phyloP scores from a whole-genome alignment of 2,888 invertebrate genomes.

The Orchesellides sinensis region DNA sequence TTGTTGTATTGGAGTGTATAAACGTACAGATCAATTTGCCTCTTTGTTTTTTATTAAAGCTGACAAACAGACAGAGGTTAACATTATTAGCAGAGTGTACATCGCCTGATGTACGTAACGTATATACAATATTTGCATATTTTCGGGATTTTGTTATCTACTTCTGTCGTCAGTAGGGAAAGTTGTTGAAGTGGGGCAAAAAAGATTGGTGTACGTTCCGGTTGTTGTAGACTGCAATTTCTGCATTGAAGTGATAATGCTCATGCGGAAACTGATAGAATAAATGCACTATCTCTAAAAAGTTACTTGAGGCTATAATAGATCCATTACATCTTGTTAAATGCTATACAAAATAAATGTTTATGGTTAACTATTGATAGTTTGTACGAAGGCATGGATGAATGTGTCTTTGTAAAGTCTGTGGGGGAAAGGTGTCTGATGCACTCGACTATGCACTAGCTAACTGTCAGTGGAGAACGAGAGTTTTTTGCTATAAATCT shows the following conservation, averaged over 20 bases:
- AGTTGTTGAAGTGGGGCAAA: constrained; percentile 5
- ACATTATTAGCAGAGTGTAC: not conserved
- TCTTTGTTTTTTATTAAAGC: constrained; percentile 6
- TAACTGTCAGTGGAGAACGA: constrained; percentile 42
- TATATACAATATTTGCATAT: not conserved
- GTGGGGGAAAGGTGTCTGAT: constrained; percentile 24
- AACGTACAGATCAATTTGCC: constrained; percentile 43
- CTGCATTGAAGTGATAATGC: not conserved
- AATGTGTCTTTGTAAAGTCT: not conserved
- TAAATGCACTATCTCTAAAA: not conserved
- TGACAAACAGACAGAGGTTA: not conserved
- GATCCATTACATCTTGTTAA: constrained; percentile 7
- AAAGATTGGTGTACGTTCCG: not conserved
- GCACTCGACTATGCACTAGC: not conserved
- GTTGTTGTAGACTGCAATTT: not conserved
- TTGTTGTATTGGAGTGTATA: constrained; percentile 56
- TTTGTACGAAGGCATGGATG: not conserved
- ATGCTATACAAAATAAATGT: constrained; percentile 1
- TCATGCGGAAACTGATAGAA: not conserved
- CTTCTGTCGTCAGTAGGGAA: not conserved
- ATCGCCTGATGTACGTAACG: too few species aligned
- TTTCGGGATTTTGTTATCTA: not conserved
- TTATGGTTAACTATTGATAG: constrained; percentile 9
- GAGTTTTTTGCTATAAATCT: constrained; percentile 55
- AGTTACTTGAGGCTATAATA: not conserved